Evolutionary conservation across 2,888 invertebrate species (phyloP), one percentile per base, ranked within the genome.

Genomic region (Eilema griseolum): DNA sequence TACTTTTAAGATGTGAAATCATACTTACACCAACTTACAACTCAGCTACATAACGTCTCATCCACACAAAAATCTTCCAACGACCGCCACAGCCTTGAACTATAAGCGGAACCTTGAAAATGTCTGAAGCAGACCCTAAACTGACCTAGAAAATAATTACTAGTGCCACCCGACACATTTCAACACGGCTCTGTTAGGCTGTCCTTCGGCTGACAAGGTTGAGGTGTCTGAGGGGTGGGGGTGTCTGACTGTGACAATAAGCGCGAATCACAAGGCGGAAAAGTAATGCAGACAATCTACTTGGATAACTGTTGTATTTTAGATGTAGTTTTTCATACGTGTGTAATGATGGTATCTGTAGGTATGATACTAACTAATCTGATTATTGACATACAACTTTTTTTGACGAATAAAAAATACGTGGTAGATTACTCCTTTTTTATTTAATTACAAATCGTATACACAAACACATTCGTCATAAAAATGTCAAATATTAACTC

Each of bases 201-300:
- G 79, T 79, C 76, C 83, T 83, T 81, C 77, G 46, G 10, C 56
- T 71, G 72, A 63, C 77, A 79, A 78, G 78, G 81, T 57, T 73
- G 78, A 71, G 70, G 67, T 68, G 69, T 14, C 46, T 24, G 73
- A 60, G 59, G 66, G 33, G 20, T 33, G 60, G 57, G 61, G 61
- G 56, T 24, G 37, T 20, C 8, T 52, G 60, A 24, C 20, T 31
- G 61, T 59, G 66, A 62, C 61, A 69, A 62, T 80, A 80, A 84
- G 77, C 73, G 70, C 80, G 73, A 77, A 83, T 81, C 83, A 82
- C 79, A 80, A 78, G 78, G 77, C 72, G 76, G 81, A 75, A 83
- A 83, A 78, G 80, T 83, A 78, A 79, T 81, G 81, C 73, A 87
- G 88, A 89, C 86, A 83, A 88, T 86, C 77, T 75, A 71, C 73